Evolutionary conservation across 2,113 vertebrate genomes (phyloP).

Genomic region (Petrocephalus zakoni): DNA sequence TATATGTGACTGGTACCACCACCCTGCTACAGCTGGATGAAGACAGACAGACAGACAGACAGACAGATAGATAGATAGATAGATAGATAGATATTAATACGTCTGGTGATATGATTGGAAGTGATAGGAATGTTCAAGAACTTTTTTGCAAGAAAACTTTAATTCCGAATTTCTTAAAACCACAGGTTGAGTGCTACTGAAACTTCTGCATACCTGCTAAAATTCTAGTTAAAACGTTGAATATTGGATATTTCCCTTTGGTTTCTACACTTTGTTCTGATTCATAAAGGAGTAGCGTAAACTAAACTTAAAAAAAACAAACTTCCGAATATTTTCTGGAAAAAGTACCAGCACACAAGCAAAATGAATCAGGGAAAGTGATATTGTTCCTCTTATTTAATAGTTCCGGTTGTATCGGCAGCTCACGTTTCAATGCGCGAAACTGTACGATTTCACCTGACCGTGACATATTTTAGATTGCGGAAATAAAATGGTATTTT

Average conservation of each 20-base stretch:
- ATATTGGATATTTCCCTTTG: slow-evolving; percentile 1
- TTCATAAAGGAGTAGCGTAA: neutral
- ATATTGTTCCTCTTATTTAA: slow-evolving; percentile 4
- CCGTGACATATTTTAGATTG: neutral
- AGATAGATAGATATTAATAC: neutral
- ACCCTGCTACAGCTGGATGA: neutral
- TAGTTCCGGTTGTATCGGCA: neutral
- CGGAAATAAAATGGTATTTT: neutral
- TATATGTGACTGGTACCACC: neutral
- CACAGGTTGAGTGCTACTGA: neutral
- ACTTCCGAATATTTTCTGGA: neutral
- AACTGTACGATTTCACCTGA: neutral
- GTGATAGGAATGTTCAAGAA: neutral
- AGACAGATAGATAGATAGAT: neutral
- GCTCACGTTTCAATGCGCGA: neutral
- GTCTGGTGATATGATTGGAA: neutral
- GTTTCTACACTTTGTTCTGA: neutral
- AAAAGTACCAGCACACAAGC: neutral
- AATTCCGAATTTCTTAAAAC: neutral
- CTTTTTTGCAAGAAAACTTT: neutral
- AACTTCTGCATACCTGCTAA: neutral
- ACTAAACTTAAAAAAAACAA: neutral
- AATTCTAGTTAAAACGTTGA: neutral
- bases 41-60: neutral
- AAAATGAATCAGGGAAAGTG: slow-evolving; percentile 6